Percentiles rank a stretch among this genome's conserved stretches.
Evolutionary conservation across 2,797 vertebrate species (phyloP).

Genomic region (Limnodromus scolopaceus): DNA sequence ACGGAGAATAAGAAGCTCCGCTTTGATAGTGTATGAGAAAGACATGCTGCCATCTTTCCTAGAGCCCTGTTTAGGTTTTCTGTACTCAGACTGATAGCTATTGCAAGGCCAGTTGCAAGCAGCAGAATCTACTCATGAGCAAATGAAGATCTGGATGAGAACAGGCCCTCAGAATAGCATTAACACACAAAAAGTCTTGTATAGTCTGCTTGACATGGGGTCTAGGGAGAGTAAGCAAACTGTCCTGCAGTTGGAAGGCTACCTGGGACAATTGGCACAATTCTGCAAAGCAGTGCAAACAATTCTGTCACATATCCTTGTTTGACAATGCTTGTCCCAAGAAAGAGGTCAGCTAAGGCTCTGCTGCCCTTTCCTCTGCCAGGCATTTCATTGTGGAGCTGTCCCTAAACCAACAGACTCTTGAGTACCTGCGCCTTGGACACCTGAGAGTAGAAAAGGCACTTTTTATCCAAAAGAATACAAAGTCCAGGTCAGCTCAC

Average conservation of each 20-base stretch:
- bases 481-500: background rate
- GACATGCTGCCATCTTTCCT: background rate
- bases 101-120: background rate
- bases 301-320: background rate
- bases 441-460: background rate
- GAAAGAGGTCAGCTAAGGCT: conserved; percentile 37
- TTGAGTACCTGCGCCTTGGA: background rate
- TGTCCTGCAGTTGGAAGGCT: background rate
- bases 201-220: background rate
- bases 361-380: background rate
- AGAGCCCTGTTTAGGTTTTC: background rate
- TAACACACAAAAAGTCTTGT: background rate
- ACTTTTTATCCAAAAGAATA: background rate
- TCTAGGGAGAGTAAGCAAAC: background rate
- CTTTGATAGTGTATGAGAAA: background rate
- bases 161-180: background rate
- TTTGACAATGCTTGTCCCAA: conserved; percentile 14
- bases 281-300: background rate
- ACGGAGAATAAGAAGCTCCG: background rate
- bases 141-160: background rate
- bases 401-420: background rate
- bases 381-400: background rate
- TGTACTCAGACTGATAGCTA: background rate
- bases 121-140: background rate
- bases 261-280: background rate